Evolutionary conservation across 2,888 invertebrate genomes (phyloP).

Genomic region (Scelioninae gen. 1): DNA sequence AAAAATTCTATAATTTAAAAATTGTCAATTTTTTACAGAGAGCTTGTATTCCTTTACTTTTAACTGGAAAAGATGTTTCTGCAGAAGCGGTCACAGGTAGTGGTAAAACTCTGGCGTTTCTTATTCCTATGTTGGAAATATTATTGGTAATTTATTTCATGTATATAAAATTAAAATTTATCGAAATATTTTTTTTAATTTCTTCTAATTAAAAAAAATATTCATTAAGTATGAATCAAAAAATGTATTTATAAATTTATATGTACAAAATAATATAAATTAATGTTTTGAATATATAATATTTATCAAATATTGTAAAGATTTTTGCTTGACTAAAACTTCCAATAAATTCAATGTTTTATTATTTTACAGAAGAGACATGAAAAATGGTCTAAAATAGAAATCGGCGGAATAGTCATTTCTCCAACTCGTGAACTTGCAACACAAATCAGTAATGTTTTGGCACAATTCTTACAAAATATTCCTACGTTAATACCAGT

Average conservation of each 20-base stretch:
- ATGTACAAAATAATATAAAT: no score
- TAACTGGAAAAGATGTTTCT: constrained; percentile 97
- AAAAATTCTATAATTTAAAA: background rate
- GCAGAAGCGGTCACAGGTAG: constrained; percentile 99
- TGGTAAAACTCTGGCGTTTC: constrained; percentile 98
- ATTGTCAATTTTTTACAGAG: constrained; percentile 86
- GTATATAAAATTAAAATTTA: no score
- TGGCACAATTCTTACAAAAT: constrained; percentile 85
- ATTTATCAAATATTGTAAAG: constrained; percentile 75
- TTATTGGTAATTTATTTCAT: constrained; percentile 87
- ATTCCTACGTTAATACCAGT: constrained; percentile 86
- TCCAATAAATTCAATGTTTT: no score
- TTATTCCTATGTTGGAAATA: constrained; percentile 96
- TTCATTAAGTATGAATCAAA: no score
- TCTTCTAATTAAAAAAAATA: no score
- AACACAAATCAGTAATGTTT: constrained; percentile 91
- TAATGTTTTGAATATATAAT: constrained; percentile 15
- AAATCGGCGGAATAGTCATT: constrained; percentile 94
- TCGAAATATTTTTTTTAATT: no score
- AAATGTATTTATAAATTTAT: no score
- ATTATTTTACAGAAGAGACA: constrained; percentile 85
- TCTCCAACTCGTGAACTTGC: constrained; percentile 98
- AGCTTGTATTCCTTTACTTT: constrained; percentile 94
- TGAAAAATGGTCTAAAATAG: constrained; percentile 88
- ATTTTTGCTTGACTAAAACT: background rate